Evolutionary conservation across 2,888 invertebrate genomes (phyloP), one percentile per base, ranked within the genome.

Genomic region (Platerodrilus igneus): DNA sequence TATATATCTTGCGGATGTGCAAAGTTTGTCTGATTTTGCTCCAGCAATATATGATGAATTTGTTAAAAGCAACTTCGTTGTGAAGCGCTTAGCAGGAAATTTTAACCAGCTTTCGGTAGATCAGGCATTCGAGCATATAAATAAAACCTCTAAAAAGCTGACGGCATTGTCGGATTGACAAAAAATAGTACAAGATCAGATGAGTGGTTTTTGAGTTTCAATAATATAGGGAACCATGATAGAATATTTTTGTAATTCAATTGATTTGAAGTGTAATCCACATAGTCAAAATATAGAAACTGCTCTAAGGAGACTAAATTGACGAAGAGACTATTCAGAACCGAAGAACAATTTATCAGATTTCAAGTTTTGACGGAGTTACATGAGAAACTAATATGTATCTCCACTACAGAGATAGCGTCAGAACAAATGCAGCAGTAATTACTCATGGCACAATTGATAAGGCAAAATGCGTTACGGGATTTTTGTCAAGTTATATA

Each of bases 151-250:
- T 11, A 37, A 34, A 15, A 22, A 21, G 33, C 27, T 9, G 22
- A 23, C 7, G 29, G 29, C 16, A 29, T 37, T 21, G 37, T 37
- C 3, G 29, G 30, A 17, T 22, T 47, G 22, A 49, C 47, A 20
- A 49, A 44, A 41, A 41, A 41, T 23, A 39, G 36, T 19, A 48
- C 41, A 11, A 36, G 30, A 35, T 22, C 46, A 5, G 40, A 46
- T 19, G 41, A 48, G 26, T 48, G 43, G 48, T 48, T 28, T 34
- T 33, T 47, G 15, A 49, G 41, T 10, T 47, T 36, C 20, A 46
- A 48, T 37, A n/a, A 21, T 10, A 29, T 37, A 19, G 39, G 37
- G 3, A n/a, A 22, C 23, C 20, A 40, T 47, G 43, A 23, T 36
- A 11, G 26, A 38, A 2, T 7, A 9, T 4, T 44, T 44, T 30